Evolutionary conservation across 2,888 invertebrate genomes (phyloP).

Genomic region (Drosophila borealis): DNA sequence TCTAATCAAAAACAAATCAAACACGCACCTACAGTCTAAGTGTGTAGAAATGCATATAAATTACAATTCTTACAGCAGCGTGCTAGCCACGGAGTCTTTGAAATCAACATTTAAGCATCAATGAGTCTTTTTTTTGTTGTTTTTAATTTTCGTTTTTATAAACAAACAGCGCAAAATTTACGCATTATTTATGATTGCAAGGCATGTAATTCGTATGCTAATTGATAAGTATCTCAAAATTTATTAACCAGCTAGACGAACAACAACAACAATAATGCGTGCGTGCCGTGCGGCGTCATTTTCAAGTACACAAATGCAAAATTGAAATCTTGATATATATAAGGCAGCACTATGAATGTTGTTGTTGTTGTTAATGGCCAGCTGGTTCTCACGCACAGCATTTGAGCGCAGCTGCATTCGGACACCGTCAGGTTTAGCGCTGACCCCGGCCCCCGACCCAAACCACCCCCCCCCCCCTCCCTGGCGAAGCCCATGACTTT

Average conservation of each 20-base stretch:
- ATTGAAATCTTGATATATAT: constrained; percentile 78
- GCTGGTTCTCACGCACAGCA: constrained; percentile 80
- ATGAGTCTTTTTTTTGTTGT: constrained; percentile 36
- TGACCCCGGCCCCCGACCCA: constrained; percentile 63
- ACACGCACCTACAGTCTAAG: constrained; percentile 73
- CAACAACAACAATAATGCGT: constrained; percentile 60
- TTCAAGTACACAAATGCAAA: constrained; percentile 79
- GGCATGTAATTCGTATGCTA: constrained; percentile 82
- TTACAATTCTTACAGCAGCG: constrained; percentile 58
- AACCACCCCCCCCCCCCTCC: constrained; percentile 24
- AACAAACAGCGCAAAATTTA: constrained; percentile 65
- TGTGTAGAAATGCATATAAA: constrained; percentile 73
- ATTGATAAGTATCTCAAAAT: constrained; percentile 81
- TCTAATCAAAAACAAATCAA: constrained; percentile 72
- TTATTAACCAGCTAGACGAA: constrained; percentile 74
- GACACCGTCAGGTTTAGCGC: constrained; percentile 60
- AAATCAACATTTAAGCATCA: constrained; percentile 73
- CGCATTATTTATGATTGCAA: constrained; percentile 83
- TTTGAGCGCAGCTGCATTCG: constrained; percentile 67
- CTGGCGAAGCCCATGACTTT: constrained; percentile 59
- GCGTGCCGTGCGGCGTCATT: constrained; percentile 76
- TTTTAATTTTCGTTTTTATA: constrained; percentile 44
- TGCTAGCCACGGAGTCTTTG: constrained; percentile 28
- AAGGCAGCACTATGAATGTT: constrained; percentile 54
- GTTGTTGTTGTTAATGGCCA: constrained; percentile 48